Conservation (phyloP, 2,888 invertebrate genomes). For the Allophyes oxyacanthae region DNA sequence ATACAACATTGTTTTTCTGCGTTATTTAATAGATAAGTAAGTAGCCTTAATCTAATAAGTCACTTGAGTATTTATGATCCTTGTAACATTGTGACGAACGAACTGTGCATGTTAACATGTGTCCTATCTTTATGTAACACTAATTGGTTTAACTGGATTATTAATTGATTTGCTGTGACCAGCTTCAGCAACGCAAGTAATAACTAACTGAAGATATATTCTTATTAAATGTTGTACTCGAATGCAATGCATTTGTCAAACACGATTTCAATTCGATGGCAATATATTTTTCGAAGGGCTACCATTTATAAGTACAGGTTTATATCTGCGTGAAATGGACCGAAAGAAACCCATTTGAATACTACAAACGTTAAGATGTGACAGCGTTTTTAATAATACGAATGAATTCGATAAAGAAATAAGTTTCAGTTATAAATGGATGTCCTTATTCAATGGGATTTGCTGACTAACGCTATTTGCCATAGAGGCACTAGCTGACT, state of each 20-base stretch:
- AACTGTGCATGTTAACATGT: conserved; percentile 24
- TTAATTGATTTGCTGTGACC: conserved; percentile 10
- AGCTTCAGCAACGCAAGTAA: conserved; percentile 35
- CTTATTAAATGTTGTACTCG: conserved; percentile 14
- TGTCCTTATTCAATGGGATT: conserved; percentile 30
- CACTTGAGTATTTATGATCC: conserved; percentile 52
- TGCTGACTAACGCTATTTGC: conserved; percentile 40
- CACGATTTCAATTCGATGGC: conserved; percentile 31
- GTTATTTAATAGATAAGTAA: conserved; percentile 72
- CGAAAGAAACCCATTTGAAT: conserved; percentile 19
- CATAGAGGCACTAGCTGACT: conserved; percentile 33
- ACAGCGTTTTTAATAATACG: conserved; percentile 18
- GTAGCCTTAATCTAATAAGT: conserved; percentile 58
- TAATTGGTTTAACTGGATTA: conserved; percentile 4
- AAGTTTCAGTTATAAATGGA: conserved; percentile 39
- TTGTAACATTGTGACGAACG: conserved; percentile 37
- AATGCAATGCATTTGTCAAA: conserved; percentile 33
- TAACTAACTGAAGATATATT: conserved; percentile 5
- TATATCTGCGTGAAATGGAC: conserved; percentile 16
- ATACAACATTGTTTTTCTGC: conserved; percentile 73
- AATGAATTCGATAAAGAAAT: conserved; percentile 22
- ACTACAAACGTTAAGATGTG: conserved; percentile 9
- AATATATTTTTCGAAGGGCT: conserved; percentile 15
- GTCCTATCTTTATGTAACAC: conserved; percentile 17
- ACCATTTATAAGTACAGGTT: conserved; percentile 31